Evolutionary conservation across 1,140 invertebrate genomes (phyloP), one percentile per base, ranked within the genome.

Genomic region (Aphelenchoides fujianensis): DNA sequence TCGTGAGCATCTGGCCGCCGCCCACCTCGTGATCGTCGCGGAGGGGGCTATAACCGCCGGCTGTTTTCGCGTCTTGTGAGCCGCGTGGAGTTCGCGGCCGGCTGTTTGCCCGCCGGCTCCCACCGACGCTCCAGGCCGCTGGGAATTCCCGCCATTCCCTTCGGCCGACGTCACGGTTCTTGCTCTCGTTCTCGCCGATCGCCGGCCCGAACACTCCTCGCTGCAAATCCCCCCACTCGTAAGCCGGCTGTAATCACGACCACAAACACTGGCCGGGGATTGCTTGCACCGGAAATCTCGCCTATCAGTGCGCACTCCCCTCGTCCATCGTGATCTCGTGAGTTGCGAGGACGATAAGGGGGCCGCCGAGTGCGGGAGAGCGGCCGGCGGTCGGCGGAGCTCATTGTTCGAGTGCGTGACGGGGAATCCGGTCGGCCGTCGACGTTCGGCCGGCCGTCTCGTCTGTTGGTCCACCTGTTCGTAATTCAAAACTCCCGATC

Each of bases 401-500:
- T 48, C 41, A 48, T 48, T 48, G 41, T 48, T 48, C 41, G n/a
- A n/a, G n/a, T n/a, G n/a, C n/a, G 41, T 48, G 23, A 48, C 23
- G 41, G n/a, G 12, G 41, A 48, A 48, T 48, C 41, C 23, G 12
- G 12, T 23, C 23, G 41, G 12, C 23, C 41, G 41, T 16, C 23
- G 41, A 23, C 41, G 41, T 48, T 48, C 41, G 41, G n/a, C n/a
- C n/a, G n/a, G n/a, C n/a, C n/a, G n/a, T n/a, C n/a, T n/a, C n/a
- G n/a, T n/a, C n/a, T 48, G 41, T 48, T 48, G 41, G 12, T 23
- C 12, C 41, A 48, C 12, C 41, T 48, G 41, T 48, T 23, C 41
- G 41, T 48, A 48, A 48, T 48, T 48, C 41, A 48, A 48, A 48
- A n/a, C n/a, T n/a, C n/a, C n/a, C n/a, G n/a, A n/a, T n/a, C n/a